Percentiles rank a stretch among this genome's conserved stretches.
Conservation (phyloP, 2,797 vertebrate species). For the Malacoctenus gilli region DNA sequence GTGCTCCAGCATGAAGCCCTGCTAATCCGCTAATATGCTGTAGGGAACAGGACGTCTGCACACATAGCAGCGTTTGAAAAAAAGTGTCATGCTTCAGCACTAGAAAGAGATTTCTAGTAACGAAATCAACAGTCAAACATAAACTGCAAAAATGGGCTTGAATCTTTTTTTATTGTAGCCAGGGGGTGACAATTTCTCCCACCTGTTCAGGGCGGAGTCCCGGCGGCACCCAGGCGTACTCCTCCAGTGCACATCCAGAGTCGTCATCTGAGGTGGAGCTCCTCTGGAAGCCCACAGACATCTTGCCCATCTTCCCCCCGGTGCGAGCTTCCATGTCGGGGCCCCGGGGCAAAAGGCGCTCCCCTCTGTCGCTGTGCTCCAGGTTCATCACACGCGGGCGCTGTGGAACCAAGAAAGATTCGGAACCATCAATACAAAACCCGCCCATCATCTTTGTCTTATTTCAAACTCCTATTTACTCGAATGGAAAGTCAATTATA, state of each 20-base stretch:
- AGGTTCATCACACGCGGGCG: constrained; percentile 81
- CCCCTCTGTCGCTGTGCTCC: constrained; percentile 75
- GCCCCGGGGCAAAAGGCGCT: constrained; percentile 70
- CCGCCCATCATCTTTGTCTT: not conserved
- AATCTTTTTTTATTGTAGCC: too few relatives aligned
- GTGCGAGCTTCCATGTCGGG: constrained; percentile 89
- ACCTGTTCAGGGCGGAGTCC: constrained; percentile 95
- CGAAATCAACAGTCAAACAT: too few relatives aligned
- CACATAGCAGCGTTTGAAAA: not conserved
- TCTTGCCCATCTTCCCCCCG: constrained; percentile 79
- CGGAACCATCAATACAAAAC: constrained; percentile 15
- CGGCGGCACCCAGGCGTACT: constrained; percentile 95
- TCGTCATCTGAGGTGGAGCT: constrained; percentile 96
- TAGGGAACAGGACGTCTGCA: constrained; percentile 8
- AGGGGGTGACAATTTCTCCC: constrained; percentile 10
- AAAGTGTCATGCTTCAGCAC: too few relatives aligned
- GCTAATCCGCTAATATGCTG: constrained; percentile 39
- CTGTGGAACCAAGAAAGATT: constrained; percentile 43
- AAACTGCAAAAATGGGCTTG: too few relatives aligned
- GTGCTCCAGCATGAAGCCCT: constrained; percentile 6
- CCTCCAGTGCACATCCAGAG: constrained; percentile 95
- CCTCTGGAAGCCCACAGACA: constrained; percentile 89
- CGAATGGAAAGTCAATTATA: too few relatives aligned
- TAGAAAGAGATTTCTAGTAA: too few relatives aligned
- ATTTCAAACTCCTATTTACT: too few relatives aligned